Evolutionary conservation across 2,113 vertebrate species (phyloP).

Genomic region (Chaetodon auriga): DNA sequence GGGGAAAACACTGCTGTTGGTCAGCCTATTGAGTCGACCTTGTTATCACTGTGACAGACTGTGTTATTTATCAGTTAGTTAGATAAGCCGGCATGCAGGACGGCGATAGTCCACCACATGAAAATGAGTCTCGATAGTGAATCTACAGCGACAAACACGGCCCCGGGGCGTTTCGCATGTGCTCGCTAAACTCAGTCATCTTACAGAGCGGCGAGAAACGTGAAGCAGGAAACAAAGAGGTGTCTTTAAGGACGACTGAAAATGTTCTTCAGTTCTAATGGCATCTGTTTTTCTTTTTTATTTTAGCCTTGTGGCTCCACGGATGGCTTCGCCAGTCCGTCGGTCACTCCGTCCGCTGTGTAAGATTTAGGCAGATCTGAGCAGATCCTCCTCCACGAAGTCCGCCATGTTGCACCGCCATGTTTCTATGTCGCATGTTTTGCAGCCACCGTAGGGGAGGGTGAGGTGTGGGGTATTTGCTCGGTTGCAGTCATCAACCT

Average conservation of each 20-base stretch:
- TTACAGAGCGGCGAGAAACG: conserved; percentile 23
- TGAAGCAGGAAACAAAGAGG: conserved; percentile 4
- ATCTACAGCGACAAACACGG: conserved; percentile 51
- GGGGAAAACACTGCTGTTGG: conserved; percentile 70
- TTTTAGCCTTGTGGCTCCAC: not conserved
- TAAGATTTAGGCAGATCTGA: no score
- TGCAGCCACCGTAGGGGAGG: no score
- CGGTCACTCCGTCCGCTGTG: not conserved
- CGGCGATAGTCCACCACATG: conserved; percentile 61
- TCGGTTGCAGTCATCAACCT: no score
- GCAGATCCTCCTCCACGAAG: no score
- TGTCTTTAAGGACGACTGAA: conserved; percentile 1
- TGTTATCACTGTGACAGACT: conserved; percentile 79
- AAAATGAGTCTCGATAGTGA: conserved; percentile 50
- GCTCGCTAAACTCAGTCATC: conserved; percentile 55
- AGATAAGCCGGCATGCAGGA: conserved; percentile 69
- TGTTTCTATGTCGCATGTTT: no score
- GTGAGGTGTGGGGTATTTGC: no score
- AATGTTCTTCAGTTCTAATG: not conserved
- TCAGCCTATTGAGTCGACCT: conserved; percentile 77
- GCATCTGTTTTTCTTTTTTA: not conserved
- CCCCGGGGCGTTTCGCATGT: conserved; percentile 43
- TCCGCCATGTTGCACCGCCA: no score
- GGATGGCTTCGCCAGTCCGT: not conserved
- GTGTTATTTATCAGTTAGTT: conserved; percentile 79